Evolutionary conservation across 2,797 vertebrate genomes (phyloP).

Genomic region (Cygnus olor): DNA sequence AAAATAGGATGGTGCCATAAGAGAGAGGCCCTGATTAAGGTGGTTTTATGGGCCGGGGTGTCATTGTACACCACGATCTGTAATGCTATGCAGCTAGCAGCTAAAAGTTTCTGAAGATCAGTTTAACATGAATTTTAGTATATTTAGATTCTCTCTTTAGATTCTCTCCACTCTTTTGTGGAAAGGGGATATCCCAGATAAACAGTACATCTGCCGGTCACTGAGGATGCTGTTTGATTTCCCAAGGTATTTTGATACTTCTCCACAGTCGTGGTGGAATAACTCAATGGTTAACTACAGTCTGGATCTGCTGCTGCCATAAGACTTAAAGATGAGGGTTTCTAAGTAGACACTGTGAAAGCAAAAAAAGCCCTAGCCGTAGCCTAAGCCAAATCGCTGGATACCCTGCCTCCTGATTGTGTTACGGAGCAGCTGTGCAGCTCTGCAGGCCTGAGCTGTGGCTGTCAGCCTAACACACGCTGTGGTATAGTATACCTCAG

Average conservation of each 20-base stretch:
- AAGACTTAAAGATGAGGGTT: background rate
- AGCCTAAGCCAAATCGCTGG: background rate
- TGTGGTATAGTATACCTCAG: background rate
- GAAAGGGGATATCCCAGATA: background rate
- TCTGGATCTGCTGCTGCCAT: background rate
- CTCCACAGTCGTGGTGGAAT: background rate
- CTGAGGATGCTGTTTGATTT: background rate
- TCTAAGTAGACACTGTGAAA: background rate
- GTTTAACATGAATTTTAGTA: slow-evolving; percentile 4
- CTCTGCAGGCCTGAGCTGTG: background rate
- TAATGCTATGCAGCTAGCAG: background rate
- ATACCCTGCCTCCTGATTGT: background rate
- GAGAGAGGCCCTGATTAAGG: slow-evolving; percentile 49
- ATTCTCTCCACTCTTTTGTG: background rate
- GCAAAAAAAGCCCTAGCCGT: background rate
- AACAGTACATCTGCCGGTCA: background rate
- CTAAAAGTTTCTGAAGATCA: background rate
- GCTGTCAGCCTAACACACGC: background rate
- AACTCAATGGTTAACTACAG: background rate
- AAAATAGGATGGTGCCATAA: slow-evolving; percentile 66
- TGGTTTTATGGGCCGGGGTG: slow-evolving; percentile 15
- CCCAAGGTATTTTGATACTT: background rate
- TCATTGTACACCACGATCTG: background rate
- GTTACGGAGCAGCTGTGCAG: background rate
- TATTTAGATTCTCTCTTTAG: background rate